These are phyloP conservation scores for Galerucella nymphaeae DNA, from an alignment of 2,888 invertebrate genomes.

Conservation along the genomic window DNA sequence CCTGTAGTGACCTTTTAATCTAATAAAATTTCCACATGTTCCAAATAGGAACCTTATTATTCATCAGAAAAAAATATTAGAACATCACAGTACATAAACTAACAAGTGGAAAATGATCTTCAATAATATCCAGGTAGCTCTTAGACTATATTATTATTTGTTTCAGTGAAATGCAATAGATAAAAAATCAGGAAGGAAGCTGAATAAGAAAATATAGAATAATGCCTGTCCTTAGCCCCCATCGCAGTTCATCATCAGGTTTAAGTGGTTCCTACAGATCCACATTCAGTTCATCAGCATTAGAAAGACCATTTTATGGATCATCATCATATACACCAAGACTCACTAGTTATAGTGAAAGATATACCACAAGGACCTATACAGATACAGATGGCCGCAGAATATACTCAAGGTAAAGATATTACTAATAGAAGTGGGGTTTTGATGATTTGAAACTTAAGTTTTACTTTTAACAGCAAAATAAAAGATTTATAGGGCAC, in stretches of 20 bases:
- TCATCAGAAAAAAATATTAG: too few species aligned
- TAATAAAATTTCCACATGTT: too few species aligned
- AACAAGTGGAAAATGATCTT: too few species aligned
- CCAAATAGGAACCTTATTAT: too few species aligned
- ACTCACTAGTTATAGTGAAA: constrained; percentile 65
- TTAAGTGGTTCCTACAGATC: constrained; percentile 66
- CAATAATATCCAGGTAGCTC: too few species aligned
- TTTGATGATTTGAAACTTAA: too few species aligned
- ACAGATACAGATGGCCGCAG: constrained; percentile 69
- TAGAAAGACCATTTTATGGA: constrained; percentile 70
- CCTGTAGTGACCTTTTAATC: too few species aligned
- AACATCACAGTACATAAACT: too few species aligned
- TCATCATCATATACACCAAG: constrained; percentile 65
- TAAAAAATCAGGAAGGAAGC: constrained; percentile 28
- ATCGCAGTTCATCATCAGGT: constrained; percentile 65
- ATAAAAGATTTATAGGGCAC: too few species aligned
- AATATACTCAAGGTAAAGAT: constrained; percentile 60
- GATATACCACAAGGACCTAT: constrained; percentile 69
- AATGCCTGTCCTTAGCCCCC: constrained; percentile 62
- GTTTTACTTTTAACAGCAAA: too few species aligned
- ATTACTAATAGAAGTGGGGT: neutral
- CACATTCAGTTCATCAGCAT: constrained; percentile 65
- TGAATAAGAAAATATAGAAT: constrained; percentile 29
- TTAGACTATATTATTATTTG: constrained; percentile 18
- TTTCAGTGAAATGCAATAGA: constrained; percentile 46